A percentile compares a stretch with the other conserved stretches of the same genome.
Evolutionary conservation across 2,888 invertebrate species (phyloP).

Genomic region (Acronicta psi): DNA sequence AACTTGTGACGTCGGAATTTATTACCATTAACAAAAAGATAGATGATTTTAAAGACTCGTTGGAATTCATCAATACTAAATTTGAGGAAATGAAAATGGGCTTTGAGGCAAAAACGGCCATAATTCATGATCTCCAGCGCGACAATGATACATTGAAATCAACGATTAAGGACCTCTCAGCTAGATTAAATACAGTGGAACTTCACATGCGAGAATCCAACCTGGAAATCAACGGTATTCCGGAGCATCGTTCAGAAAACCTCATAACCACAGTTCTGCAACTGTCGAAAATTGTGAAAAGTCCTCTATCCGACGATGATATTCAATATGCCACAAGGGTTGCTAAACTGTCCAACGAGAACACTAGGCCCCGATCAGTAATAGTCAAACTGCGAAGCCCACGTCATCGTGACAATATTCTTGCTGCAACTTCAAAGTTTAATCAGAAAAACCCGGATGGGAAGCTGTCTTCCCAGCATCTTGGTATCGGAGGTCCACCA

Average conservation of each 20-base stretch:
- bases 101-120: no score
- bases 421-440: not conserved
- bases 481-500: not conserved
- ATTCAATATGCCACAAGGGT: not conserved
- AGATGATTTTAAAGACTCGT: no score
- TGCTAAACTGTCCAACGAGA: not conserved
- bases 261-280: not conserved
- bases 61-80: no score
- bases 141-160: not conserved
- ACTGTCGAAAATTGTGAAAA: not conserved
- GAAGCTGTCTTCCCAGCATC: not conserved
- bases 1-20: no score
- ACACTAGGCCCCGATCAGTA: not conserved
- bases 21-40: no score
- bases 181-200: not conserved
- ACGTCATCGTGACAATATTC: not conserved
- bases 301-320: not conserved
- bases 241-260: not conserved
- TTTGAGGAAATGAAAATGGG: no score
- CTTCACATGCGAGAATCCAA: not conserved
- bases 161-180: not conserved
- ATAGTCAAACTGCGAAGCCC: not conserved
- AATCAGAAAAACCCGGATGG: not conserved
- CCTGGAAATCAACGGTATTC: slow-evolving; percentile 1
- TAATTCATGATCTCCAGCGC: not conserved